Percentiles rank a stretch among this genome's conserved stretches.
Evolutionary conservation across 2,797 vertebrate species (phyloP).

Genomic region (Perodicticus potto): DNA sequence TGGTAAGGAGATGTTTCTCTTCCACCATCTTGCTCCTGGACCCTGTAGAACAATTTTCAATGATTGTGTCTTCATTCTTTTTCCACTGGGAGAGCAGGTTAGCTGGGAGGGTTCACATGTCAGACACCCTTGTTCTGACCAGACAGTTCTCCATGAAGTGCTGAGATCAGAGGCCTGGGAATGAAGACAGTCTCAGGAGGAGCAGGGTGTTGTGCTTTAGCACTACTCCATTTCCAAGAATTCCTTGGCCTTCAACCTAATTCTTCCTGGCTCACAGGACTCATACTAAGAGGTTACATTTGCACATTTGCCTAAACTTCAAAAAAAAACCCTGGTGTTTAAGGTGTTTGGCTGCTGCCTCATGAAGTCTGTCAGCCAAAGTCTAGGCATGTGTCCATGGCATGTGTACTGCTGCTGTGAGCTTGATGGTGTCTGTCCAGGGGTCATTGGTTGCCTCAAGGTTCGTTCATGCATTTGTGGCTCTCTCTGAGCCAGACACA

Average conservation of each 20-base stretch:
- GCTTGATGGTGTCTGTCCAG: background rate
- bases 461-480: background rate
- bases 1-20: too few species aligned
- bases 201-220: background rate
- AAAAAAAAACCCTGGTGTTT: background rate
- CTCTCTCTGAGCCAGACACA: background rate
- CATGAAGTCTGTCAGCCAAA: fast-evolving
- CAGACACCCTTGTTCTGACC: too few species aligned
- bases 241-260: background rate
- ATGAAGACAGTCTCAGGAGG: background rate
- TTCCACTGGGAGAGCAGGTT: background rate
- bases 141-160: background rate
- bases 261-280: too few species aligned
- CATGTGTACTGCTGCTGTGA: background rate
- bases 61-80: background rate
- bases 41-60: too few species aligned
- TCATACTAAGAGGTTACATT: background rate
- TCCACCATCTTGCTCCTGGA: too few species aligned
- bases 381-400: background rate
- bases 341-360: background rate
- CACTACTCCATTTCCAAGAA: background rate
- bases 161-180: background rate
- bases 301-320: background rate
- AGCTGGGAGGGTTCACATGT: background rate
- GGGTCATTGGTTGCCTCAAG: background rate